Conservation (phyloP, 2,797 vertebrate species). For the Macrochelys suwanniensis region DNA sequence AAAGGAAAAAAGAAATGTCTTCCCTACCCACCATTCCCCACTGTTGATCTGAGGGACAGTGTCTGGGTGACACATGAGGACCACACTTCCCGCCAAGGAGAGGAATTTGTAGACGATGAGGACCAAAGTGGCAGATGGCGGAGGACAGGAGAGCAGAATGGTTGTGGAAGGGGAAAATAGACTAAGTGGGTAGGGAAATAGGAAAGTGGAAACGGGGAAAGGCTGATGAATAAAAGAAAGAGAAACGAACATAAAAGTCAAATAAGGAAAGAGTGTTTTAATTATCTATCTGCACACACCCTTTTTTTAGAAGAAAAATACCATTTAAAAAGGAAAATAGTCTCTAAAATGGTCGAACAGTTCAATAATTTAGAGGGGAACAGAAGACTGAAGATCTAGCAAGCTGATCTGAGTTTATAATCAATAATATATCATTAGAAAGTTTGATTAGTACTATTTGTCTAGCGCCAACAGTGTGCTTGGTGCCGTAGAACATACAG, state of each 20-base stretch:
- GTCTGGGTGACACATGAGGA: not conserved
- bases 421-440: too few species aligned
- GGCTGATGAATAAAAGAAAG: not conserved
- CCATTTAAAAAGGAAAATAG: not conserved
- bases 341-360: not conserved
- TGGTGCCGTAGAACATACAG: not conserved
- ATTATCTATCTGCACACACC: not conserved
- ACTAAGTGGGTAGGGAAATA: not conserved
- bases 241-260: not conserved
- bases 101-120: not conserved
- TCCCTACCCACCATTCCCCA: rapidly evolving
- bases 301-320: not conserved
- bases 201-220: not conserved
- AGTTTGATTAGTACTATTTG: not conserved
- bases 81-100: not conserved
- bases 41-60: not conserved
- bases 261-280: not conserved
- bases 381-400: not conserved
- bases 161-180: not conserved
- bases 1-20: not conserved
- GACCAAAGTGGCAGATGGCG: not conserved
- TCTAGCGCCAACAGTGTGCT: not conserved
- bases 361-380: not conserved
- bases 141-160: not conserved
- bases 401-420: too few species aligned